Evolutionary conservation across 2,888 invertebrate genomes (phyloP), one percentile per base, ranked within the genome.

Genomic region (Macroteleia sp.): DNA sequence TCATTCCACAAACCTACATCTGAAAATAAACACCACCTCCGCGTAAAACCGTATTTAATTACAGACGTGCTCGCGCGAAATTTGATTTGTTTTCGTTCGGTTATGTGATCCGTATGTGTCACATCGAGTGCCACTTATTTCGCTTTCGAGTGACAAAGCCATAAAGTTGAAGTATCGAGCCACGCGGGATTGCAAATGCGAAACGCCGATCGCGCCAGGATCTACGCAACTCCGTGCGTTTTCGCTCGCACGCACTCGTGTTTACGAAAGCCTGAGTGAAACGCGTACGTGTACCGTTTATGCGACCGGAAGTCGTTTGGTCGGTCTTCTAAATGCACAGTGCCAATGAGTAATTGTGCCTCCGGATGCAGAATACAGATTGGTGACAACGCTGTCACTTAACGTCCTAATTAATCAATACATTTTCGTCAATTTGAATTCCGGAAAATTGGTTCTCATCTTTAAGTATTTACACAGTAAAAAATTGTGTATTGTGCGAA

Each of bases 111-210:
- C 42, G n/a, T 19, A 41, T 42, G 41, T 64, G 52, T 39, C 64
- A 52, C 30, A 19, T 10, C 50, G 42, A 64, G 52, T 64, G 52
- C 42, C 52, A 52, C 52, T 66, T 66, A 54, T 66, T 66, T 54
- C 17, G 42, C 66, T 32, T 48, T 30, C 66, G 36, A 66, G 44
- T 36, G 52, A 66, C 54, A 54, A 30, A 54, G 54, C 66, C 30
- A 52, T 50, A 52, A 64, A 50, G 42, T 52, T 52, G 32, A 41
- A 62, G 62, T 39, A 48, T 50, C 41, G 64, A 50, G 36, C 14
- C 16, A 5, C 36, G 50, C 39, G 36, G 36, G 36, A 61, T 48
- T 61, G 32, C 36, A 61, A 61, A 28, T 54, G 54, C 54, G 9
- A 19, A 32, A 30, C 52, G 34, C 34, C 42, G 25, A 61, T 61